These are phyloP conservation scores for Melozone crissalis DNA, from an alignment of 2,113 vertebrate genomes.

Conservation along the genomic window DNA sequence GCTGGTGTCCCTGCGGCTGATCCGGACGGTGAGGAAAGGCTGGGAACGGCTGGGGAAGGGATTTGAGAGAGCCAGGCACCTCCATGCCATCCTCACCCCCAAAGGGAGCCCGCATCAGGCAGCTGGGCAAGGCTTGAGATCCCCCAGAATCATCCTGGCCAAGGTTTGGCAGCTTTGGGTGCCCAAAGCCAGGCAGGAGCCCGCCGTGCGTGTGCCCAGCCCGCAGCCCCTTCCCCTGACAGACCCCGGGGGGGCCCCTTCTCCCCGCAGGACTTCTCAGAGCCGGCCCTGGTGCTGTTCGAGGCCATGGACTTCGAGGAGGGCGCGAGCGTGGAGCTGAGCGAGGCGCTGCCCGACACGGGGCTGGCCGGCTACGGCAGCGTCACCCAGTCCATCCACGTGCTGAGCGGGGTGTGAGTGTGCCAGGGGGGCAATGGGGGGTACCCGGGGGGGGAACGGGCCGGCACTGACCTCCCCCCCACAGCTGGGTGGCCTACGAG, in stretches of 20 bases:
- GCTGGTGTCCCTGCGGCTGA: constrained; percentile 85
- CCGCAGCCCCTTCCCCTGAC: fast-evolving
- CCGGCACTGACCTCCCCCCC: not conserved
- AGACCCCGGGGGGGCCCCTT: not conserved
- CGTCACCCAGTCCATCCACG: constrained; percentile 84
- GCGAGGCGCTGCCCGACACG: constrained; percentile 83
- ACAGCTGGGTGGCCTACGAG: constrained; percentile 92
- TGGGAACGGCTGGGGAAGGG: fast-evolving
- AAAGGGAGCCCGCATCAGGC: fast-evolving
- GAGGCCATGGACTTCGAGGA: constrained; percentile 81
- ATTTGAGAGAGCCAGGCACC: not conserved
- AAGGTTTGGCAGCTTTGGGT: not conserved
- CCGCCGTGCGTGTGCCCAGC: fast-evolving
- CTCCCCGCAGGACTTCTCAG: constrained; percentile 82
- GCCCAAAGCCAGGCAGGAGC: not conserved
- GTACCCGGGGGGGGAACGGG: fast-evolving
- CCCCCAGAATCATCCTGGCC: not conserved
- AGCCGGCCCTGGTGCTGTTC: constrained; percentile 83
- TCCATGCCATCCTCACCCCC: not conserved
- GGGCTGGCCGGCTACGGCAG: constrained; percentile 77
- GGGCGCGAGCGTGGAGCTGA: constrained; percentile 83
- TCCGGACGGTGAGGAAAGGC: constrained; percentile 83
- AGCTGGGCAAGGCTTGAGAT: not conserved
- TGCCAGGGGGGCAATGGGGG: not conserved
- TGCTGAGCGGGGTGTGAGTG: constrained; percentile 90